A percentile compares a stretch with the other conserved stretches of the same genome.
phyloP scores from a whole-genome alignment of 1,140 invertebrate species.

The Agrypnia vestita region DNA sequence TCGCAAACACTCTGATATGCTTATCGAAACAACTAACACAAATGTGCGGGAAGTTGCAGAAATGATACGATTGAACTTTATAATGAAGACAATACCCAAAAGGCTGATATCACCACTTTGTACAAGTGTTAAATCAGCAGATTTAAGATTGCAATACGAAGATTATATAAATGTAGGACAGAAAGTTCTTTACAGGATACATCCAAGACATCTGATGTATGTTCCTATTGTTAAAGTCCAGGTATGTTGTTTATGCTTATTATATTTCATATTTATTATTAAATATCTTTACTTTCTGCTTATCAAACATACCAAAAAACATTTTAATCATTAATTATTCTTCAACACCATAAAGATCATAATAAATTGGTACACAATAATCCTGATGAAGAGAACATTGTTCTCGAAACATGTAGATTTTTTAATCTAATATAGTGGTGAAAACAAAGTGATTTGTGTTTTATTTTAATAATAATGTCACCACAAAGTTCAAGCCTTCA shows the following conservation, averaged over 20 bases:
- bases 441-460: no score
- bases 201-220: constrained; percentile 67
- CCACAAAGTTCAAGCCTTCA: no score
- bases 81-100: constrained; percentile 65
- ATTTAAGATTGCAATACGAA: constrained; percentile 66
- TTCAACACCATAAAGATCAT: no score
- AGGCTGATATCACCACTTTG: constrained; percentile 67
- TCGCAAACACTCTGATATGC: constrained; percentile 50
- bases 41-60: constrained; percentile 64
- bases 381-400: no score
- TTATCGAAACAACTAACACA: constrained; percentile 63
- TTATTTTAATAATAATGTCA: no score
- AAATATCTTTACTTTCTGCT: no score
- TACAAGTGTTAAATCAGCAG: constrained; percentile 64
- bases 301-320: no score
- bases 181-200: constrained; percentile 67
- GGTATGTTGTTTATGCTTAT: constrained; percentile 58
- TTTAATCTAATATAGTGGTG: no score
- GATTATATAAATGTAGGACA: constrained; percentile 67
- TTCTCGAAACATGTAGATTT: no score
- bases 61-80: constrained; percentile 64
- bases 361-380: no score
- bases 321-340: no score
- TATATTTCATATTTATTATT: no score
- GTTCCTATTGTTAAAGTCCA: constrained; percentile 65